Conservation (phyloP, 2,113 vertebrate species). For the Rhynchopsitta pachyrhyncha region DNA sequence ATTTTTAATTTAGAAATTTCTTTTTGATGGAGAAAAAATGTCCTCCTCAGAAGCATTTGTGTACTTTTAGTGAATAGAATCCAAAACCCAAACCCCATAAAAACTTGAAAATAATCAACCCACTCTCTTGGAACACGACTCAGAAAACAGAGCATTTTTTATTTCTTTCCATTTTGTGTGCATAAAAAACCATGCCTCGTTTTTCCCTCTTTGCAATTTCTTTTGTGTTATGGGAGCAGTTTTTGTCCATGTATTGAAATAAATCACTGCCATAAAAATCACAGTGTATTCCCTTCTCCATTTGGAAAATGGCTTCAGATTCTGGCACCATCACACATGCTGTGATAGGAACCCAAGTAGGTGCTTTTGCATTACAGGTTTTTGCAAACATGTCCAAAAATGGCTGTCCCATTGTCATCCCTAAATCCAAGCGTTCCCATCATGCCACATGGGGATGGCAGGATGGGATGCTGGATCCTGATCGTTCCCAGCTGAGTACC, state of each 20-base stretch:
- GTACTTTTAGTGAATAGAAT: background rate
- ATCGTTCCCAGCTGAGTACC: background rate
- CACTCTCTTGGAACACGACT: conserved; percentile 14
- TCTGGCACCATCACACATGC: background rate
- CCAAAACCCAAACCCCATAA: conserved; percentile 11
- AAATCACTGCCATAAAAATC: background rate
- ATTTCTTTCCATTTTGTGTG: conserved; percentile 34
- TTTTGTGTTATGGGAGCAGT: conserved; percentile 17
- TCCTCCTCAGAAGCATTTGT: background rate
- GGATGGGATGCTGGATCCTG: background rate
- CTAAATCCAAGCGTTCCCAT: background rate
- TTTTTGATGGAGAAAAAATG: background rate
- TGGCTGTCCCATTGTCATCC: background rate
- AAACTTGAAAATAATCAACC: conserved; percentile 38
- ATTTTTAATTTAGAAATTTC: background rate
- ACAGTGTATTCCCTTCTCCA: background rate
- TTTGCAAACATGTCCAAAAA: background rate
- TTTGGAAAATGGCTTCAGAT: background rate
- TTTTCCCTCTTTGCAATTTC: conserved; percentile 14
- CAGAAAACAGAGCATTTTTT: background rate
- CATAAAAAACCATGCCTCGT: background rate
- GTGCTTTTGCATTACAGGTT: conserved; percentile 17
- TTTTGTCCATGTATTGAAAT: background rate
- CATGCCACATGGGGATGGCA: accelerated
- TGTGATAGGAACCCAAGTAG: background rate